These are phyloP conservation scores for Plestiodon gilberti DNA, from an alignment of 2,113 vertebrate species.

Conservation along the genomic window DNA sequence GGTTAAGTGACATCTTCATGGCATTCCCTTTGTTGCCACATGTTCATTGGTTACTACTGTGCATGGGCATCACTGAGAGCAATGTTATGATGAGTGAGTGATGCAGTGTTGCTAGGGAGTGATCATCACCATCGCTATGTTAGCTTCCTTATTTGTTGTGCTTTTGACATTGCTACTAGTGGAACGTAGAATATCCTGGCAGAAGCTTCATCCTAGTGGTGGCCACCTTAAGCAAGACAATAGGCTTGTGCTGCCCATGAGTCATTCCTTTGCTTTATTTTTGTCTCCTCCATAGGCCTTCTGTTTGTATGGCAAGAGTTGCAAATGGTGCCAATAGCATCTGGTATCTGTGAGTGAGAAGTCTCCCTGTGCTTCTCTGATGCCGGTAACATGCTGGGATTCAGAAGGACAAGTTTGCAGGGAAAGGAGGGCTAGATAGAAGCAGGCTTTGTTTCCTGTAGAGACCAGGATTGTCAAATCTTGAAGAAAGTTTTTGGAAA, in stretches of 20 bases:
- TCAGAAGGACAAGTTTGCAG: neutral
- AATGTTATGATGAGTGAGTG: neutral
- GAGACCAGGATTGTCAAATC: conserved; percentile 23
- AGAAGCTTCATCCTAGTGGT: neutral
- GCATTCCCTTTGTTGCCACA: neutral
- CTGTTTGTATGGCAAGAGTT: neutral
- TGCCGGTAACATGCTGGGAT: neutral
- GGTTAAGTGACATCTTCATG: neutral
- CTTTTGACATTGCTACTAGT: neutral
- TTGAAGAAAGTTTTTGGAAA: conserved; percentile 18
- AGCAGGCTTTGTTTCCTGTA: conserved; percentile 15
- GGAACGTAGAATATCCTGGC: too few relatives aligned
- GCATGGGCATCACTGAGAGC: neutral
- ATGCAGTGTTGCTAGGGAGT: neutral
- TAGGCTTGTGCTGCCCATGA: neutral
- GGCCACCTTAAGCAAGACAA: neutral
- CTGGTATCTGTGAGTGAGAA: neutral
- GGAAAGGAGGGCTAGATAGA: neutral
- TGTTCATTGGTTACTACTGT: neutral
- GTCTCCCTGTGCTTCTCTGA: neutral
- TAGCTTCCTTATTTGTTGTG: neutral
- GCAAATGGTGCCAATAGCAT: neutral
- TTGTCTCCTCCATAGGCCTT: neutral
- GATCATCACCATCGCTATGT: neutral
- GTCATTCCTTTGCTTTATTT: neutral